Evolutionary conservation across 2,797 vertebrate genomes (phyloP).

Genomic region (Pangasius mekongensis): DNA sequence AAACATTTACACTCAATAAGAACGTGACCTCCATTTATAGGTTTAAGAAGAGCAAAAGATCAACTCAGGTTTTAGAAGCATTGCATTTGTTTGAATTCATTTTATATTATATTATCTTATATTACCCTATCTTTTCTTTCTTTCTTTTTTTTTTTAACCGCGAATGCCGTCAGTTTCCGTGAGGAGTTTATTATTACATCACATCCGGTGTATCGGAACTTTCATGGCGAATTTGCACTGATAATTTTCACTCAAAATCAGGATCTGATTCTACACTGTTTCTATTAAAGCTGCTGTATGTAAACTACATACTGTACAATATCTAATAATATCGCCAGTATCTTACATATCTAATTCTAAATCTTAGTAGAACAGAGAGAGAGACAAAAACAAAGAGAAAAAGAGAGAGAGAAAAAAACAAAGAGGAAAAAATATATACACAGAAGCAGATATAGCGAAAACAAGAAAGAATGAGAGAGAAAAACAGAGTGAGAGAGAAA

Average conservation of each 20-base stretch:
- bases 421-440: not conserved
- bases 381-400: not conserved
- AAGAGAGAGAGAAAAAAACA: not conserved
- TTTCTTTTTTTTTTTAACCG: too few species aligned
- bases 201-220: not conserved
- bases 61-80: not conserved
- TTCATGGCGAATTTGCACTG: not conserved
- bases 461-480: too few species aligned
- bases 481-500: not conserved
- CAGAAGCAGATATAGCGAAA: too few species aligned
- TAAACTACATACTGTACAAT: not conserved
- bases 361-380: not conserved
- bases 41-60: not conserved
- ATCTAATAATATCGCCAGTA: not conserved
- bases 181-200: not conserved
- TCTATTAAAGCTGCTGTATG: not conserved
- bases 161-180: not conserved
- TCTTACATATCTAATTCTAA: not conserved
- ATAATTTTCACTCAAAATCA: not conserved
- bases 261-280: not conserved
- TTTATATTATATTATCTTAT: too few species aligned
- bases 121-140: too few species aligned
- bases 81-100: not conserved
- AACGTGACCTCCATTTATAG: not conserved
- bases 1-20: not conserved